Conservation (phyloP, 2,797 vertebrate species). For the Glossophaga mutica region DNA sequence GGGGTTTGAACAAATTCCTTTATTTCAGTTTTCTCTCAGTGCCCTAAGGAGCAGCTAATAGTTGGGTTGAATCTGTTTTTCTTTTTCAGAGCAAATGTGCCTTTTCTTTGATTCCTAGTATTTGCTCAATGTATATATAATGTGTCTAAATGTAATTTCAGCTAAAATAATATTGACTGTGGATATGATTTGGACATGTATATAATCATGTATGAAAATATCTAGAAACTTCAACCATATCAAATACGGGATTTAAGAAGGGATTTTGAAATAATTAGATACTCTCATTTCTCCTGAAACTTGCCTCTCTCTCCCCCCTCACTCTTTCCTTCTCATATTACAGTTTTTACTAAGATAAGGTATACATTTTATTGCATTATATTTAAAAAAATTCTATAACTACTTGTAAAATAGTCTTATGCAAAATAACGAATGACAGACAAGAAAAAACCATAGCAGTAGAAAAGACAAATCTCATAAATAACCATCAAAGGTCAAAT, state of each 20-base stretch:
- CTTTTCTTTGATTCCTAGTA: not conserved
- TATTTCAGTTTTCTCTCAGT: not conserved
- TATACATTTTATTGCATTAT: not conserved
- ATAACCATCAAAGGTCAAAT: conserved; percentile 52
- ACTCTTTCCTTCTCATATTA: not conserved
- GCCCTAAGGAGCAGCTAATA: not conserved
- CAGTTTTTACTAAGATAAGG: not conserved
- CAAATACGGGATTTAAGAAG: not conserved
- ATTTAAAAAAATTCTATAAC: not conserved
- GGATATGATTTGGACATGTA: not conserved
- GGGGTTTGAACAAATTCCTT: conserved; percentile 32
- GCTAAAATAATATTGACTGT: not conserved
- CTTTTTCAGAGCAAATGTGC: not conserved
- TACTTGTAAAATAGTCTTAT: not conserved
- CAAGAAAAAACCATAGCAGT: not conserved
- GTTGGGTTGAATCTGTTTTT: not conserved
- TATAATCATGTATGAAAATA: not conserved
- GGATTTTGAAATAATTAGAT: not conserved
- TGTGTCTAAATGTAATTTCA: conserved; percentile 31
- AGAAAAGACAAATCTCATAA: conserved; percentile 30
- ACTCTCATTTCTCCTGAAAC: not conserved
- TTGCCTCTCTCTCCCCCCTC: not conserved
- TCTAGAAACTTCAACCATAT: not conserved
- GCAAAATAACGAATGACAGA: conserved; percentile 12
- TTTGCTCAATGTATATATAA: not conserved